phyloP scores from a whole-genome alignment of 2,797 vertebrate genomes.

The Limnodromus scolopaceus region DNA sequence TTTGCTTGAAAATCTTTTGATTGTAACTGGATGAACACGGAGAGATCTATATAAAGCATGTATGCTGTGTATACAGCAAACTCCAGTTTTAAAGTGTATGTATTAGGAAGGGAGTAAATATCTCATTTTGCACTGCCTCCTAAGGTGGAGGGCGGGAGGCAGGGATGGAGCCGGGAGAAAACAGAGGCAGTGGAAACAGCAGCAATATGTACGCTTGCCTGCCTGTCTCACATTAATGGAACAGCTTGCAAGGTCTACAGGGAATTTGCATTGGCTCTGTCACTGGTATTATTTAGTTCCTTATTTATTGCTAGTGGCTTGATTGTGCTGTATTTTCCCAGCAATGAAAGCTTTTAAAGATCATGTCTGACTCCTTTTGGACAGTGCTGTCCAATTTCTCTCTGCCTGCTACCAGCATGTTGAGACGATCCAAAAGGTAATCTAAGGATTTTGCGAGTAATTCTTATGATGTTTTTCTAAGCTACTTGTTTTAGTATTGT shows the following conservation, averaged over 20 bases:
- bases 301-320: constrained; percentile 72
- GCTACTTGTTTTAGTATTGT: constrained; percentile 30
- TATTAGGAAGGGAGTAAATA: constrained; percentile 19
- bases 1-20: background rate
- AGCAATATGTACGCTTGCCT: constrained; percentile 65
- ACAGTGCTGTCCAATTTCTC: constrained; percentile 91
- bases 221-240: constrained; percentile 72
- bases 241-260: constrained; percentile 71
- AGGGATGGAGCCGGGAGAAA: constrained; percentile 68
- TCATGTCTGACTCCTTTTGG: constrained; percentile 94
- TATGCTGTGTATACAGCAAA: background rate
- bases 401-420: constrained; percentile 88
- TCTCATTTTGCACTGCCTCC: constrained; percentile 57
- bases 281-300: constrained; percentile 71
- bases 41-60: background rate
- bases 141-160: constrained; percentile 62
- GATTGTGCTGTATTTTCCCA: constrained; percentile 73
- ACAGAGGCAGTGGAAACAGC: constrained; percentile 72
- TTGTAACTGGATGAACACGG: background rate
- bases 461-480: constrained; percentile 19
- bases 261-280: constrained; percentile 75
- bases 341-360: constrained; percentile 79
- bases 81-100: background rate
- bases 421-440: constrained; percentile 90
- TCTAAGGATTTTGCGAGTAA: constrained; percentile 56